Conservation (phyloP, 2,113 vertebrate genomes). For the Neogobius melanostomus region DNA sequence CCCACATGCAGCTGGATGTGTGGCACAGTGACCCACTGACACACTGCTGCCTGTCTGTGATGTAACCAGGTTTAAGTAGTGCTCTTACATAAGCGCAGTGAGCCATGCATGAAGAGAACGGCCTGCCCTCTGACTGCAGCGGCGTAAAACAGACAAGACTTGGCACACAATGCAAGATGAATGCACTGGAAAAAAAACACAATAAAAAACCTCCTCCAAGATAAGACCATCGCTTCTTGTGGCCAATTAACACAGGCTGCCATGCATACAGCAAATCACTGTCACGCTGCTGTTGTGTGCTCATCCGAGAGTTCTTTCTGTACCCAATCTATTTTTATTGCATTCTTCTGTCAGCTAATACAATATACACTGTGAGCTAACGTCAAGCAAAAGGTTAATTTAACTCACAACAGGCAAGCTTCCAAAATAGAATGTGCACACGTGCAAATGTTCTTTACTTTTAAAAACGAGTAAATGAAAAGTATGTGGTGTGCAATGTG, state of each 20-base stretch:
- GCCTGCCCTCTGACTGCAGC: slow-evolving; percentile 66
- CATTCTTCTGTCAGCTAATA: slow-evolving; percentile 18
- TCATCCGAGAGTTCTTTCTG: slow-evolving; percentile 13
- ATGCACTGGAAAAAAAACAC: slow-evolving; percentile 44
- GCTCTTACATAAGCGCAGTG: slow-evolving; percentile 73
- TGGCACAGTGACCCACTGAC: slow-evolving; percentile 77
- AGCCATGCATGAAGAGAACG: slow-evolving; percentile 67
- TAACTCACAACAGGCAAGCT: neutral
- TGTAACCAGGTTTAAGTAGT: slow-evolving; percentile 70
- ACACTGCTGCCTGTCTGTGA: slow-evolving; percentile 72
- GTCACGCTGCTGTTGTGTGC: slow-evolving; percentile 16
- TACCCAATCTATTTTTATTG: slow-evolving; percentile 12
- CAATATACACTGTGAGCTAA: slow-evolving; percentile 14
- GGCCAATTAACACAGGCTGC: slow-evolving; percentile 32
- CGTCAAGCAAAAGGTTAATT: slow-evolving; percentile 8
- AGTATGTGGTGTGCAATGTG: neutral
- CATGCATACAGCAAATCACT: slow-evolving; percentile 13
- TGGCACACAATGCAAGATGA: slow-evolving; percentile 55
- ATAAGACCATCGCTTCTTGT: slow-evolving; percentile 37
- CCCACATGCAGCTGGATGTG: slow-evolving; percentile 39
- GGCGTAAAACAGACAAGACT: slow-evolving; percentile 34
- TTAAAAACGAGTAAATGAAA: neutral
- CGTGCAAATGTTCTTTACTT: neutral
- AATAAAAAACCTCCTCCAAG: slow-evolving; percentile 33
- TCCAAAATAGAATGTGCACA: neutral